Evolutionary conservation across 2,113 vertebrate genomes (phyloP), one percentile per base, ranked within the genome.

Genomic region (Ophthalmolycus amberensis): DNA sequence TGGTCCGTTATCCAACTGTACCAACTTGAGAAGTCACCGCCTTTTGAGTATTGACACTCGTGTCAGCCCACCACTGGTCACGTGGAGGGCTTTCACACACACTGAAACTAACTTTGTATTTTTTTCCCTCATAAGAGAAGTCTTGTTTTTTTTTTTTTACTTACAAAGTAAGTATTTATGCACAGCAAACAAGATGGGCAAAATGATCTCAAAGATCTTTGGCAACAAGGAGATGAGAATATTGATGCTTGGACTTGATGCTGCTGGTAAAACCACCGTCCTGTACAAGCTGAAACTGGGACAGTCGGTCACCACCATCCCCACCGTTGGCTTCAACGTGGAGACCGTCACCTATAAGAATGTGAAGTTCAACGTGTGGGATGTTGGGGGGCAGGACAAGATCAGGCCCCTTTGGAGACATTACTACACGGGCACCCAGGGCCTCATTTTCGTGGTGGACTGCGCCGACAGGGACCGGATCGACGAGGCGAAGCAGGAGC

Each of bases 171-270:
- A 93, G 91, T 92, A 92, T 94, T 94, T 95, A 95, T 95, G 95
- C 91, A 90, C 92, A 93, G 65, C 75, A 93, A 87, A 90, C 96
- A 97, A 93, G 87, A 99, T 99, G 98, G 98, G 98, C 93, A 99
- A 99, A 94, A 95, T 99, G 95, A 95, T 99, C 52, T 99, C 98
- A 83, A 99, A 99, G 95, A 98, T 99, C 91, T 99, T 99, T 91
- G 98, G 98, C 89, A 99, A 99, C 97, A 99, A 99, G 95, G 98
- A 99, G 94, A 99, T 99, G 98, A 97, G 98, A 94, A 99, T 99
- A 96, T 92, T 99, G 95, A 99, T 99, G 98, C 95, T 99, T 90
- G 98, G 98, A 93, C 95, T 99, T 94, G 98, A 99, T 87, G 98
- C 98, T 6, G 98, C 98, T 3, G 98, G 98, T 42, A 99, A 99